Percentiles rank a stretch among this genome's conserved stretches.
Conservation (phyloP, 2,113 vertebrate species). For the Galbula dea region DNA sequence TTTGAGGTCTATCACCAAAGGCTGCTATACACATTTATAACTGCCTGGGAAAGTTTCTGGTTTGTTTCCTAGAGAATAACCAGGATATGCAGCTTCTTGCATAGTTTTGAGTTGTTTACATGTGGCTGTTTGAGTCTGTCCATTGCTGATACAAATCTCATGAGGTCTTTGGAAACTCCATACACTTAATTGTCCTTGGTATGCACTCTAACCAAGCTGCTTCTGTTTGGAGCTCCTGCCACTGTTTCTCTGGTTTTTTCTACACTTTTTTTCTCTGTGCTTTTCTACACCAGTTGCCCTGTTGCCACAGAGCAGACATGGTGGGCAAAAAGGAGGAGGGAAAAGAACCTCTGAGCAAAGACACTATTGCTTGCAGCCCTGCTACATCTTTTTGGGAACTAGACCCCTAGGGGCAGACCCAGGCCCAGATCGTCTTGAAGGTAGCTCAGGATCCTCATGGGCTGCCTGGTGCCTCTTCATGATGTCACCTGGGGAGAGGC, state of each 20-base stretch:
- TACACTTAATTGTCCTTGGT: neutral
- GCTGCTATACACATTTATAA: neutral
- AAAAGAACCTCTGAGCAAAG: neutral
- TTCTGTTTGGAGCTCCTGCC: neutral
- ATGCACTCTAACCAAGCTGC: neutral
- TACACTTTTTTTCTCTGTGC: no score
- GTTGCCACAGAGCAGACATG: fast-evolving
- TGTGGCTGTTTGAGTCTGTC: neutral
- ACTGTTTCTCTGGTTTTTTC: neutral
- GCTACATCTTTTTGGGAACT: neutral
- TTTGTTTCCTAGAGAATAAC: neutral
- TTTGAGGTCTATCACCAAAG: neutral
- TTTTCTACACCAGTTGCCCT: neutral
- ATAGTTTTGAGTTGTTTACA: neutral
- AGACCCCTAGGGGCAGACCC: neutral
- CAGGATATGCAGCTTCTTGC: neutral
- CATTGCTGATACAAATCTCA: neutral
- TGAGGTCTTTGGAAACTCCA: neutral
- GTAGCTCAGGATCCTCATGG: fast-evolving
- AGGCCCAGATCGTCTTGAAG: neutral
- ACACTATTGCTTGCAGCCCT: neutral
- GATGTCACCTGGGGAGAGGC: neutral
- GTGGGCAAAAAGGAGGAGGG: neutral
- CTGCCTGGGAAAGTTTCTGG: neutral
- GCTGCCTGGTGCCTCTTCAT: neutral